phyloP scores from a whole-genome alignment of 1,140 invertebrate genomes.

The Telenomus remus region DNA sequence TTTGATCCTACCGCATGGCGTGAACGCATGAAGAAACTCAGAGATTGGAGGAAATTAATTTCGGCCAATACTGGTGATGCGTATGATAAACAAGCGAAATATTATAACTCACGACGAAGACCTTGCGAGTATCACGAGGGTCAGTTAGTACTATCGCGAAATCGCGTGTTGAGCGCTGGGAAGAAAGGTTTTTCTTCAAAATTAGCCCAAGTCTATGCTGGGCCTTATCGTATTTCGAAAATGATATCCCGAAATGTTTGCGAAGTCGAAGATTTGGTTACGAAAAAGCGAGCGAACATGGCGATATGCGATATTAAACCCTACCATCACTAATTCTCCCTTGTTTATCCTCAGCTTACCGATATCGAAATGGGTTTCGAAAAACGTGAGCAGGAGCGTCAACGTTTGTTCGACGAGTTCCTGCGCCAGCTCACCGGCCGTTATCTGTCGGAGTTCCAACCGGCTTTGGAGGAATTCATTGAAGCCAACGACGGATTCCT shows the following conservation, averaged over 20 bases:
- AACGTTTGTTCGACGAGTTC: too few relatives aligned
- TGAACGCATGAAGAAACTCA: background rate
- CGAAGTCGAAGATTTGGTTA: background rate
- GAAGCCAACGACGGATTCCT: too few relatives aligned
- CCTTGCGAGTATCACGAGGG: background rate
- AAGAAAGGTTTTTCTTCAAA: constrained; percentile 5
- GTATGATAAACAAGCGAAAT: background rate
- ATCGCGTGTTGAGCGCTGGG: constrained; percentile 1
- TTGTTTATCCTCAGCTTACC: too few relatives aligned
- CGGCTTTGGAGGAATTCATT: too few relatives aligned
- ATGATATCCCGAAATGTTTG: background rate
- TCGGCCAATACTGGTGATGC: background rate
- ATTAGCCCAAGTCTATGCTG: background rate
- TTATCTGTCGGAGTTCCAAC: too few relatives aligned
- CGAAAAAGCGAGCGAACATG: background rate
- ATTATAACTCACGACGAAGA: constrained; percentile 1
- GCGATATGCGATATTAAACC: background rate
- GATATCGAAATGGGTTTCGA: too few relatives aligned
- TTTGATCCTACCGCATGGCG: background rate
- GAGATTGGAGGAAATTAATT: background rate
- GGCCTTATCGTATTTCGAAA: background rate
- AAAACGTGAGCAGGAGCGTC: too few relatives aligned
- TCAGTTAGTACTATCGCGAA: constrained; percentile 7
- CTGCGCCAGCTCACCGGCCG: too few relatives aligned
- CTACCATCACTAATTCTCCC: too few relatives aligned